Percentiles rank a stretch among this genome's conserved stretches.
Evolutionary conservation across 1,140 invertebrate species (phyloP).

Genomic region (Zaprionus capensis): DNA sequence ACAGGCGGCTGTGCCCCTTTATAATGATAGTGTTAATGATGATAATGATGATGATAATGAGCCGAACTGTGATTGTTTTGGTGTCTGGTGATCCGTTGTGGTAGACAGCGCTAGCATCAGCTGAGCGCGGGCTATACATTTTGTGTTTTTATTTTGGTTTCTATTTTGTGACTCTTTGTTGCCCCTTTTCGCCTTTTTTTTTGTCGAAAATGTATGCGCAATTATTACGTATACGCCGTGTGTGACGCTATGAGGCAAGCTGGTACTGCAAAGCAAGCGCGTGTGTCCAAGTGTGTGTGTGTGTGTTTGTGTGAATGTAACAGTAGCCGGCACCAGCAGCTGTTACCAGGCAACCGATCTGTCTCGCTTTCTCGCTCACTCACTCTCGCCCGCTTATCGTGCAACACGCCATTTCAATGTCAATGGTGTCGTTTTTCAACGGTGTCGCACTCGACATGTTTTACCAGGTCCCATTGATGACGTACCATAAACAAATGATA

Average conservation of each 20-base stretch:
- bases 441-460: constrained; percentile 43
- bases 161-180: background rate
- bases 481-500: constrained; percentile 50
- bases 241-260: constrained; percentile 20
- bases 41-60: constrained; percentile 35
- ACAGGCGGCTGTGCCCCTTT: constrained; percentile 10
- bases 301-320: too few relatives aligned
- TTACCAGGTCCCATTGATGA: constrained; percentile 62
- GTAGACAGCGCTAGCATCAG: constrained; percentile 67
- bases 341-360: constrained; percentile 61
- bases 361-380: constrained; percentile 34
- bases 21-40: constrained; percentile 43
- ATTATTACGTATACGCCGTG: constrained; percentile 65
- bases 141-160: constrained; percentile 28
- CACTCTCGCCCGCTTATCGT: constrained; percentile 59
- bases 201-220: constrained; percentile 53
- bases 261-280: background rate
- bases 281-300: background rate
- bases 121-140: constrained; percentile 48
- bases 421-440: constrained; percentile 69
- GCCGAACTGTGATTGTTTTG: background rate
- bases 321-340: constrained; percentile 15
- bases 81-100: background rate
- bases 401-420: constrained; percentile 64
- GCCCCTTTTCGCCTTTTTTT: constrained; percentile 16